A percentile compares a stretch with the other conserved stretches of the same genome.
Evolutionary conservation across 2,888 invertebrate genomes (phyloP).

Genomic region (Thera britannica): DNA sequence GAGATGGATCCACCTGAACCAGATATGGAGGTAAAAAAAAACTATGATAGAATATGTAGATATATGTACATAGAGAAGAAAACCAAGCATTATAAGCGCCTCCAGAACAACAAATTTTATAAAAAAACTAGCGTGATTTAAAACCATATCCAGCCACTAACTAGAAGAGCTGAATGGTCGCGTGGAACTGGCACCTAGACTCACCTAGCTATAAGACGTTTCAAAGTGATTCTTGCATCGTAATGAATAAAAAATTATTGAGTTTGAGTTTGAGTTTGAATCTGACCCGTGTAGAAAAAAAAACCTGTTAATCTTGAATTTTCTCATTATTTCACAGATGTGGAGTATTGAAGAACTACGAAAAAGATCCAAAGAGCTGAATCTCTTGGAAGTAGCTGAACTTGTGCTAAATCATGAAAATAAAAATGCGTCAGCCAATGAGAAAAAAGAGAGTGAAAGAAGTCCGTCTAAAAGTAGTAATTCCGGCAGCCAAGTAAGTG

Average conservation of each 20-base stretch:
- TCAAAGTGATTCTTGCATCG: too few species aligned
- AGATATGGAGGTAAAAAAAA: conserved; percentile 77
- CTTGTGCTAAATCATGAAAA: conserved; percentile 64
- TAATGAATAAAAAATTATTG: too few species aligned
- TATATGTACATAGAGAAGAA: too few species aligned
- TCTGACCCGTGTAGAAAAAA: neutral
- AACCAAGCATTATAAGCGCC: too few species aligned
- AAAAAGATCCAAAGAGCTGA: conserved; percentile 88
- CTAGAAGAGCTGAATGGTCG: too few species aligned
- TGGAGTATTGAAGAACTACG: conserved; percentile 91
- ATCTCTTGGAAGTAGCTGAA: conserved; percentile 82
- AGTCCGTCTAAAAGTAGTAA: conserved; percentile 91
- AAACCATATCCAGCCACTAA: too few species aligned
- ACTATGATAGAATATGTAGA: neutral
- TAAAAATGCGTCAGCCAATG: conserved; percentile 63
- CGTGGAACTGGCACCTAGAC: too few species aligned
- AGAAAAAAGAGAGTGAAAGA: conserved; percentile 85
- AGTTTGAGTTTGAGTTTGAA: too few species aligned
- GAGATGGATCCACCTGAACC: conserved; percentile 81
- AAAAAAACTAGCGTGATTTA: too few species aligned
- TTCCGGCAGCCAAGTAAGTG: conserved; percentile 90
- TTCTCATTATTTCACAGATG: conserved; percentile 56
- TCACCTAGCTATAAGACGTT: too few species aligned
- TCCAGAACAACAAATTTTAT: too few species aligned
- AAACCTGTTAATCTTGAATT: neutral